phyloP scores from a whole-genome alignment of 2,113 vertebrate species.

The Sarotherodon lohbergeri region DNA sequence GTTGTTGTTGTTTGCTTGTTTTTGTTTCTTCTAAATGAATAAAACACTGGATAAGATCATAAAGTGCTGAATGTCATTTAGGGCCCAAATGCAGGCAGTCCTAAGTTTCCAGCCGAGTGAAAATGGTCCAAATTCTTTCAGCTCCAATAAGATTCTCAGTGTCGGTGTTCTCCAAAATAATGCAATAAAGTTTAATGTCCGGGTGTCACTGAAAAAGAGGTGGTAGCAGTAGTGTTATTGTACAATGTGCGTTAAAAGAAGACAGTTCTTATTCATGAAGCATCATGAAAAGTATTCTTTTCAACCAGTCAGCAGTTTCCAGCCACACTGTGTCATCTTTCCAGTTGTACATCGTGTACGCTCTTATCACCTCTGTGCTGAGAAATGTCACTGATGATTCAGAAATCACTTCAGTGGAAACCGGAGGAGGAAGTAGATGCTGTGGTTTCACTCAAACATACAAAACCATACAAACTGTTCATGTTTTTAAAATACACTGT shows the following conservation, averaged over 20 bases:
- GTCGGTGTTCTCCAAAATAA: neutral
- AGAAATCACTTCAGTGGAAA: neutral
- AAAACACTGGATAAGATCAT: neutral
- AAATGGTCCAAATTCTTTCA: neutral
- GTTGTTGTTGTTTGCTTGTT: neutral
- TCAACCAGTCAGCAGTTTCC: neutral
- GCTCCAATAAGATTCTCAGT: neutral
- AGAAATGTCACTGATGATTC: neutral
- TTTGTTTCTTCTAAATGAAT: neutral
- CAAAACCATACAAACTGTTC: neutral
- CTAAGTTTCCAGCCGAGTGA: neutral
- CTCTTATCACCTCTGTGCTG: neutral
- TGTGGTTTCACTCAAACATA: neutral
- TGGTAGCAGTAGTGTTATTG: neutral
- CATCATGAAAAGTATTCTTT: neutral
- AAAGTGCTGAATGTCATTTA: neutral
- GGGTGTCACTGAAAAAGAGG: fast-evolving
- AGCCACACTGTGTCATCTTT: neutral
- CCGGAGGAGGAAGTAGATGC: neutral
- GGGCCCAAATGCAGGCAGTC: fast-evolving
- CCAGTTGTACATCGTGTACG: fast-evolving
- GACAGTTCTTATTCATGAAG: neutral
- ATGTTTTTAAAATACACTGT: neutral
- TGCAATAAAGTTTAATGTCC: neutral
- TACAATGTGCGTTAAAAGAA: neutral